phyloP scores from a whole-genome alignment of 2,888 invertebrate genomes.

The Lycaena phlaeas region DNA sequence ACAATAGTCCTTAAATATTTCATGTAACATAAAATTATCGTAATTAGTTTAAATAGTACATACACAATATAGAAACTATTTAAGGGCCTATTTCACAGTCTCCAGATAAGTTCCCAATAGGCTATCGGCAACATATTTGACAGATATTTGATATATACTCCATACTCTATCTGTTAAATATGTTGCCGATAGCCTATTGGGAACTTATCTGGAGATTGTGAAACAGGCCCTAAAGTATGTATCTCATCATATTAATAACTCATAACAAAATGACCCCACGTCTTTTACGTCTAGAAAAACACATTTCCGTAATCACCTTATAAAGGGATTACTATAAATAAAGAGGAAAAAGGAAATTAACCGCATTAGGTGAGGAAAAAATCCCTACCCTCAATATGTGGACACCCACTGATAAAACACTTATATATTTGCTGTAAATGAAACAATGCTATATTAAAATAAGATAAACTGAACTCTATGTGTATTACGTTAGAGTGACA shows the following conservation, averaged over 20 bases:
- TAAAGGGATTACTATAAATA: slow-evolving; percentile 74
- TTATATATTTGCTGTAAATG: slow-evolving; percentile 62
- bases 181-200: no score
- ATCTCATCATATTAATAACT: slow-evolving; percentile 7
- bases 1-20: no score
- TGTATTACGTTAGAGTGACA: neutral
- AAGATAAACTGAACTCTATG: slow-evolving; percentile 20
- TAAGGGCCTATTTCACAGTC: no score
- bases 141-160: no score
- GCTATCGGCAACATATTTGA: no score
- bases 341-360: slow-evolving; percentile 73
- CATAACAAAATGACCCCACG: slow-evolving; percentile 38
- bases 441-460: slow-evolving; percentile 56
- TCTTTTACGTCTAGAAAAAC: slow-evolving; percentile 71
- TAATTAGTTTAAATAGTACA: no score
- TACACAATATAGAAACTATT: no score
- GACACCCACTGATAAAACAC: slow-evolving; percentile 69
- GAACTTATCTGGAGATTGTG: no score
- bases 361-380: slow-evolving; percentile 68
- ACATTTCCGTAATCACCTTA: slow-evolving; percentile 74
- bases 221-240: no score
- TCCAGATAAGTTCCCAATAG: no score
- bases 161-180: no score
- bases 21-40: no score
- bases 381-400: slow-evolving; percentile 69